A percentile compares a stretch with the other conserved stretches of the same genome.
These are phyloP conservation scores for Arizona elegans DNA, from an alignment of 2,113 vertebrate genomes.

Conservation along the genomic window DNA sequence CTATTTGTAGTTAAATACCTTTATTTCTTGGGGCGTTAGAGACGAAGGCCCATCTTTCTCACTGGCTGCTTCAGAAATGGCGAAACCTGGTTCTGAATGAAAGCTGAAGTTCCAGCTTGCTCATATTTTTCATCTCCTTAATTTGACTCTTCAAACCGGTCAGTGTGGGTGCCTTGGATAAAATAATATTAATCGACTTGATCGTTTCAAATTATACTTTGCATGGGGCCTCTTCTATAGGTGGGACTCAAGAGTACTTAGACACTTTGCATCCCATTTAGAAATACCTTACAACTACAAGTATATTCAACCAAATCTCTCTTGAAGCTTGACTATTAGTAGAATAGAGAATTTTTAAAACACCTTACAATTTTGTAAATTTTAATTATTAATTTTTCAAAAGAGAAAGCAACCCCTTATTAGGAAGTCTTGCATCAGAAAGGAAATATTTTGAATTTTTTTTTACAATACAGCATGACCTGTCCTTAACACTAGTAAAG, in stretches of 20 bases:
- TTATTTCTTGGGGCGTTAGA: conserved; percentile 51
- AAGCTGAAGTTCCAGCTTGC: background rate
- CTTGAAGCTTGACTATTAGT: background rate
- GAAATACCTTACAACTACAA: background rate
- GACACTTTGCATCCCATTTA: background rate
- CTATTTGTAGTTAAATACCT: conserved; percentile 59
- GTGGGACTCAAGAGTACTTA: background rate
- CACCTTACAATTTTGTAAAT: background rate
- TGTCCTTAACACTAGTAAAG: background rate
- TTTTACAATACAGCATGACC: background rate
- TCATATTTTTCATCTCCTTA: background rate
- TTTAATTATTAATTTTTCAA: background rate
- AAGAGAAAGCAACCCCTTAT: background rate
- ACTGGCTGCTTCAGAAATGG: background rate
- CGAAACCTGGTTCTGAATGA: background rate
- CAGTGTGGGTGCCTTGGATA: background rate
- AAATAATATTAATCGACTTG: background rate
- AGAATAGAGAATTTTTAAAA: background rate
- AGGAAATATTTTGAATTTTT: background rate
- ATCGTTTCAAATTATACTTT: background rate
- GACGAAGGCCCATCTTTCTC: conserved; percentile 19
- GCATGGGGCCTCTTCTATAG: background rate
- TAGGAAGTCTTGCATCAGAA: background rate
- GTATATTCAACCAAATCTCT: background rate
- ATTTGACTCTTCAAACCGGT: background rate